These are phyloP conservation scores for Emys orbicularis DNA, from an alignment of 2,797 vertebrate species.

Conservation along the genomic window DNA sequence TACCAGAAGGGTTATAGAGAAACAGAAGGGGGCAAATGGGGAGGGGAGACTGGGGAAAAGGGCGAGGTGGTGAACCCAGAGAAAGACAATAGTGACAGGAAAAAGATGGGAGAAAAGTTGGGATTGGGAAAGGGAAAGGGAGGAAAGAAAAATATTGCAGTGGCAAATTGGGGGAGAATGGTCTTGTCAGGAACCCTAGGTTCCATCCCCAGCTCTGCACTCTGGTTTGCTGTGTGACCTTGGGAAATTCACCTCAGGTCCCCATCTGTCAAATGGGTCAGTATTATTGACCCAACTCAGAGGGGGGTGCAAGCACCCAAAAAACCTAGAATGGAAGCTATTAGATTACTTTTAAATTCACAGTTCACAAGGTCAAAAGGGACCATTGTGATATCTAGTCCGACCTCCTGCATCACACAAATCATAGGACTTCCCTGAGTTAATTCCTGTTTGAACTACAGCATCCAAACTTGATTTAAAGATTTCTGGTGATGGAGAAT, in stretches of 20 bases:
- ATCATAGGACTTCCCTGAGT: constrained; percentile 30
- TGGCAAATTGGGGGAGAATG: neutral
- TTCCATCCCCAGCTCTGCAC: neutral
- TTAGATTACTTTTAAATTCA: constrained; percentile 58
- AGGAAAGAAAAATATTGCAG: neutral
- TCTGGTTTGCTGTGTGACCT: constrained; percentile 52
- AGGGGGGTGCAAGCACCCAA: neutral
- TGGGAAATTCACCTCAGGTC: constrained; percentile 67
- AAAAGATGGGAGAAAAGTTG: neutral
- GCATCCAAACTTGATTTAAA: neutral
- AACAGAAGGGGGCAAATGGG: neutral
- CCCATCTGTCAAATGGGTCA: constrained; percentile 29
- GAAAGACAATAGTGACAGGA: neutral
- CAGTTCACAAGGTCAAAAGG: constrained; percentile 58
- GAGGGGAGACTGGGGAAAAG: neutral
- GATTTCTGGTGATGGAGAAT: neutral
- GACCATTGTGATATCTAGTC: constrained; percentile 63
- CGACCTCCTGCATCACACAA: constrained; percentile 10
- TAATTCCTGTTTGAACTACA: constrained; percentile 40
- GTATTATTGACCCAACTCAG: neutral
- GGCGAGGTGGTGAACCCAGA: neutral
- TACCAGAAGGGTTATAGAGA: neutral
- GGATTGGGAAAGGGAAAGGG: neutral
- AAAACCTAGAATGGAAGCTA: constrained; percentile 62
- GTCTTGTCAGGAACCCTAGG: neutral